Conservation (phyloP, 2,797 vertebrate species). For the Enteromius trimaculatus region DNA sequence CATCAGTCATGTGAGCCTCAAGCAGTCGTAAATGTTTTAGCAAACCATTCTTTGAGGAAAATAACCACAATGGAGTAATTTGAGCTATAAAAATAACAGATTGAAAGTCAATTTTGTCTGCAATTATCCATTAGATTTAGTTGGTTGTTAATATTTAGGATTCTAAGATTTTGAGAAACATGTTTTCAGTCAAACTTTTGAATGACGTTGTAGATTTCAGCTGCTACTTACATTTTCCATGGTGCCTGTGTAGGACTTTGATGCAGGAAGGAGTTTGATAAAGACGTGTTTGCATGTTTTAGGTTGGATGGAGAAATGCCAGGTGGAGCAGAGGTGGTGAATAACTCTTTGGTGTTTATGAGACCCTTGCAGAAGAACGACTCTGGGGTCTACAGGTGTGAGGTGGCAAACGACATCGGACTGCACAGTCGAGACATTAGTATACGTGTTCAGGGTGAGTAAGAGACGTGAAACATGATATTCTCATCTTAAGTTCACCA, state of each 20-base stretch:
- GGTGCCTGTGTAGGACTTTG: not conserved
- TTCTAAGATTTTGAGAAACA: not conserved
- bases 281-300: slow-evolving; percentile 53
- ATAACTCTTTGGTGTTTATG: slow-evolving; percentile 91
- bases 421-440: slow-evolving; percentile 89
- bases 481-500: not conserved
- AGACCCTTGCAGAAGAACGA: slow-evolving; percentile 91
- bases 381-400: slow-evolving; percentile 93
- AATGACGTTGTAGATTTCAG: not conserved
- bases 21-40: not conserved
- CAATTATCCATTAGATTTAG: not conserved
- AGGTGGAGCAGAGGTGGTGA: slow-evolving; percentile 85
- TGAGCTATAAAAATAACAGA: not conserved
- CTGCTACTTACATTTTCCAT: not conserved
- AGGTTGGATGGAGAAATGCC: slow-evolving; percentile 94
- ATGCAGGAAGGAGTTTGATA: not conserved
- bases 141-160: not conserved
- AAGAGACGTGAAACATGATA: slow-evolving; percentile 40
- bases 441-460: slow-evolving; percentile 93
- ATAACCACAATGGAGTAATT: not conserved
- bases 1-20: not conserved
- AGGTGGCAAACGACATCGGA: slow-evolving; percentile 92
- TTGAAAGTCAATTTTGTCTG: not conserved
- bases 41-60: not conserved
- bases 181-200: not conserved